phyloP scores from a whole-genome alignment of 2,113 vertebrate species.

The Abramis brama region DNA sequence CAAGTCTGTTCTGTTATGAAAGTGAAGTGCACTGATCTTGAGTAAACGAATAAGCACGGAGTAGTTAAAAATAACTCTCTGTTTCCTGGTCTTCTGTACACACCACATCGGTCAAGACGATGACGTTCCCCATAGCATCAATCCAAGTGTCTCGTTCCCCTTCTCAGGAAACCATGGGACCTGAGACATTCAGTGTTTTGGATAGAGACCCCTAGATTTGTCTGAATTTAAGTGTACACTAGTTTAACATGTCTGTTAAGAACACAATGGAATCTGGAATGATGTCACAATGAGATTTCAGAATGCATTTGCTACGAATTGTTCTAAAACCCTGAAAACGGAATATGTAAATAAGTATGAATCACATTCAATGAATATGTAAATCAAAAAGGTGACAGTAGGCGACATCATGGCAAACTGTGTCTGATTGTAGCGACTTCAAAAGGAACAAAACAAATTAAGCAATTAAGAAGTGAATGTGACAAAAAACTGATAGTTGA shows the following conservation, averaged over 20 bases:
- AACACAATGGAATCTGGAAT: too few species aligned
- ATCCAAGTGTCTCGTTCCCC: too few species aligned
- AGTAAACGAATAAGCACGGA: not conserved
- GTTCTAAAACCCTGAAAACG: not conserved
- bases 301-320: not conserved
- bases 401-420: not conserved
- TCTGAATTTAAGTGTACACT: too few species aligned
- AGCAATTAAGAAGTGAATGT: constrained; percentile 10
- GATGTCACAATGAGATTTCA: not conserved
- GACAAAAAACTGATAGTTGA: not conserved
- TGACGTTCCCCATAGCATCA: too few species aligned
- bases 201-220: too few species aligned
- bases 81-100: not conserved
- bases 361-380: constrained; percentile 8
- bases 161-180: too few species aligned
- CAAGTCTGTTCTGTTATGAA: not conserved
- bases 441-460: constrained; percentile 22
- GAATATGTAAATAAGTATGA: not conserved
- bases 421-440: constrained; percentile 9
- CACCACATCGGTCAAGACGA: too few species aligned
- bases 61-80: not conserved
- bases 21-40: not conserved
- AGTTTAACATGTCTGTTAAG: too few species aligned
- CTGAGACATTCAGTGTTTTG: too few species aligned
- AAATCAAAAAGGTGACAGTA: constrained; percentile 15